Conservation (phyloP, 2,888 invertebrate genomes). For the Meiosimyza platycephala region DNA sequence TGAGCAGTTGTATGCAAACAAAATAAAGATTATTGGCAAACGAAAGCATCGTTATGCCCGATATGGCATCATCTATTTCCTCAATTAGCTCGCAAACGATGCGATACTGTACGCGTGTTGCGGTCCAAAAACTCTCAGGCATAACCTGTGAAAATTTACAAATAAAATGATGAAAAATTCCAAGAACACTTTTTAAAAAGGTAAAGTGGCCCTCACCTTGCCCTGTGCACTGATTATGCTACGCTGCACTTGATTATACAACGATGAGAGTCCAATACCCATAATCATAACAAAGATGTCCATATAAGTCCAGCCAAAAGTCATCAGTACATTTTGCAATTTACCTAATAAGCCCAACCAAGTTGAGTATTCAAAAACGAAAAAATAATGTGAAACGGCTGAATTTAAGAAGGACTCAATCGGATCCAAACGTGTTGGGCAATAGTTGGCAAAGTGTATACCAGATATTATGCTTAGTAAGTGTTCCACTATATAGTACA, state of each 20-base stretch:
- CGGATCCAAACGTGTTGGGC: constrained; percentile 55
- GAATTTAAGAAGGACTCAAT: constrained; percentile 57
- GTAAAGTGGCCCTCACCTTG: constrained; percentile 59
- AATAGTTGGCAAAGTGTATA: constrained; percentile 59
- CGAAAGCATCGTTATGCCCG: constrained; percentile 69
- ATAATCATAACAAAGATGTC: constrained; percentile 78
- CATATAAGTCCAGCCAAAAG: constrained; percentile 80
- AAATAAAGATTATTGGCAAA: constrained; percentile 72
- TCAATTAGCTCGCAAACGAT: constrained; percentile 68
- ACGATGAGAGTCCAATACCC: constrained; percentile 74
- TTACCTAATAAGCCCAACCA: constrained; percentile 61
- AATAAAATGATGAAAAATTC: not conserved
- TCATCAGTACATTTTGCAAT: constrained; percentile 71
- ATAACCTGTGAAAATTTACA: constrained; percentile 45
- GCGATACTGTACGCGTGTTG: constrained; percentile 69
- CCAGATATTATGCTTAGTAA: constrained; percentile 60
- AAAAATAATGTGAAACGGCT: constrained; percentile 55
- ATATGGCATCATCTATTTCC: constrained; percentile 68
- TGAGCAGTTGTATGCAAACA: constrained; percentile 71
- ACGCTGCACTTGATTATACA: constrained; percentile 73
- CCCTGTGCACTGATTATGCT: constrained; percentile 66
- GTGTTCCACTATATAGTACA: constrained; percentile 57
- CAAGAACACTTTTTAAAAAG: not conserved
- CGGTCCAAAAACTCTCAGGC: constrained; percentile 68
- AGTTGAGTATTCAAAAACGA: constrained; percentile 54